Base-by-base conservation (phyloP, 2,113 vertebrate species). In the Paramisgurnus dabryanus region DNA sequence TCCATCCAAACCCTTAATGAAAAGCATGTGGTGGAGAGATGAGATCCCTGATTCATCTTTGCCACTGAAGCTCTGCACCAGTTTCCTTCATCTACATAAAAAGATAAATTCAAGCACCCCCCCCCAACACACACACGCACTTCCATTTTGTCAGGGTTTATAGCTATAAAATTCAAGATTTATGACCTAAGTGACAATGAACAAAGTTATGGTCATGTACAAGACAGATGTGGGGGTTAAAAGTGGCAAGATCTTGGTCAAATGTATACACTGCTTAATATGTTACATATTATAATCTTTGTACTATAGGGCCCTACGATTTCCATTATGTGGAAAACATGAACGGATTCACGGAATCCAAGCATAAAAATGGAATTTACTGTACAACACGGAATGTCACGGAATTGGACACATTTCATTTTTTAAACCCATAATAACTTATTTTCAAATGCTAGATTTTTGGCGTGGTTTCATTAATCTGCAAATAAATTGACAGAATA, bases 1-100 rank as follows among this genome's bases (percentile, higher is more conserved):
- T 75, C 75, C 80, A 71, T 83, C 63, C 78, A 80, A 82, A 64
- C 64, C 67, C 70, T 80, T 87, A 87, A 87, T 86, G 80, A 80
- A 84, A 89, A 87, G 85, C 86, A 89, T 87, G 86, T 89, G 88
- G 76, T 84, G 71, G 75, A 80, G 81, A 80, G 82, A 85, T 69
- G 83, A 80, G 77, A 79, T 83, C 61, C 64, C 79, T 73, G 84
- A 80, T 85, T 79, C 83, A 80, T 86, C 81, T 81, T 84, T 45
- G 71, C 83, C 79, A 85, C 83, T 73, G 57, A 68, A 82, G 80
- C 72, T 78, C 12, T 71, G 53, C 72, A 40, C 68, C 43, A 81
- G 15, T 79, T 78, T 65, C 45, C 75, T 49, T 43, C 43, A 40
- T 66, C 27, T n/a, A 18, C 18, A 18, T n/a, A 49, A 47, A 18